phyloP scores from a whole-genome alignment of 2,797 vertebrate species.

The Sebastes melanostomus region DNA sequence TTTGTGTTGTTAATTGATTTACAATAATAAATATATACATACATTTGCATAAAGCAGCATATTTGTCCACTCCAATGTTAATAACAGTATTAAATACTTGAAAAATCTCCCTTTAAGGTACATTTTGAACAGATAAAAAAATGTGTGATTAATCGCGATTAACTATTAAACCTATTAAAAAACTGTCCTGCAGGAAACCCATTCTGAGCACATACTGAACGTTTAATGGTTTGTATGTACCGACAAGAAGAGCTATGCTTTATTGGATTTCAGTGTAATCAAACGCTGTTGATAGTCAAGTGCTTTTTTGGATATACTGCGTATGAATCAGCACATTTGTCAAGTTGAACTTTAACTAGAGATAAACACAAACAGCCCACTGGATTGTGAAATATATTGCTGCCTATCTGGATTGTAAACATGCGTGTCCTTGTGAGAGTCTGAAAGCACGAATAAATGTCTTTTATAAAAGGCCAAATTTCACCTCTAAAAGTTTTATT shows the following conservation, averaged over 20 bases:
- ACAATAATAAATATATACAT: too few species aligned
- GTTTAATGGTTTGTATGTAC: background rate
- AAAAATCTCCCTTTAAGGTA: too few species aligned
- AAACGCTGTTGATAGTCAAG: background rate
- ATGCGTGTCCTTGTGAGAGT: background rate
- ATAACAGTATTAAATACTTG: too few species aligned
- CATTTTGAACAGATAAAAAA: too few species aligned
- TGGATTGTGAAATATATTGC: background rate
- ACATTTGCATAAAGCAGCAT: too few species aligned
- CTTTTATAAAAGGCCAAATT: background rate
- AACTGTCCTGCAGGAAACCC: background rate
- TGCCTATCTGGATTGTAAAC: background rate
- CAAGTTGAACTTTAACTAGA: constrained; percentile 31
- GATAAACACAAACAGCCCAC: background rate
- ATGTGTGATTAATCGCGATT: too few species aligned
- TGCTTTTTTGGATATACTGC: background rate
- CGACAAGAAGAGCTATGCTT: background rate
- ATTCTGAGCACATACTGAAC: background rate
- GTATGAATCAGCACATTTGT: constrained; percentile 1
- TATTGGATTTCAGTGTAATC: background rate
- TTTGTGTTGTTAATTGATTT: too few species aligned
- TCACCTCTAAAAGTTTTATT: background rate
- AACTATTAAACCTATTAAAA: background rate
- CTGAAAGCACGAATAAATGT: background rate
- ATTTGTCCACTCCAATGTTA: fast-evolving